Evolutionary conservation across 1,140 invertebrate genomes (phyloP), one percentile per base, ranked within the genome.

Genomic region (Drosophila punjabiensis): DNA sequence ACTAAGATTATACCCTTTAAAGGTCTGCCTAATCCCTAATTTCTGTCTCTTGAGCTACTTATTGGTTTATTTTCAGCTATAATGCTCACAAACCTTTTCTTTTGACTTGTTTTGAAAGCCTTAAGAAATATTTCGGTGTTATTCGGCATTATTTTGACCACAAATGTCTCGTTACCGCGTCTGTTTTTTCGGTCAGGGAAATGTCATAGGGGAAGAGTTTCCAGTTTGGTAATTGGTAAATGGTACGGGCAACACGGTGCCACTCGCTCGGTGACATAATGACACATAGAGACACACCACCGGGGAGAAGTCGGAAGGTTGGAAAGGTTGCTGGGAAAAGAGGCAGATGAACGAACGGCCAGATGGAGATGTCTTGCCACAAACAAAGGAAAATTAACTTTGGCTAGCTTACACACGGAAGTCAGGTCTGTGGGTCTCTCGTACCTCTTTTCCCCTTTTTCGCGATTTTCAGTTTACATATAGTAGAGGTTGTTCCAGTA

Each of bases 321-420:
- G 47, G 39, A 33, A 58, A 43, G 28, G 59, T 28, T 18, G 55
- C 13, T 32, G 71, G 48, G 30, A 67, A 67, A 28, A 45, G 39
- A n/a, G n/a, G 59, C 59, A 67, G 64, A 67, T 45, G 62, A 65
- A 41, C 62, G n/a, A 24, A 39, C n/a, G 53, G 14, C 33, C 53
- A 32, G 58, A 55, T 63, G 73, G 18, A 74, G 58, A 43, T 73
- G 67, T 75, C 56, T 30, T 24, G 53, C 45, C 50, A 62, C 28
- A 76, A 76, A 81, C 68, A 77, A 79, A 82, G 64, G 64, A 65
- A 87, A 86, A 86, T 78, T 39, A 76, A 67, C 61, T 80, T 58
- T 35, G 32, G 47, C 50, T 70, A 50, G 62, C 45, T 24, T 24
- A 76, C 60, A 86, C 55, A 39, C 83, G 83, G 80, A 87, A 87